Conservation (phyloP, 2,888 invertebrate species). For the Empis livida region DNA sequence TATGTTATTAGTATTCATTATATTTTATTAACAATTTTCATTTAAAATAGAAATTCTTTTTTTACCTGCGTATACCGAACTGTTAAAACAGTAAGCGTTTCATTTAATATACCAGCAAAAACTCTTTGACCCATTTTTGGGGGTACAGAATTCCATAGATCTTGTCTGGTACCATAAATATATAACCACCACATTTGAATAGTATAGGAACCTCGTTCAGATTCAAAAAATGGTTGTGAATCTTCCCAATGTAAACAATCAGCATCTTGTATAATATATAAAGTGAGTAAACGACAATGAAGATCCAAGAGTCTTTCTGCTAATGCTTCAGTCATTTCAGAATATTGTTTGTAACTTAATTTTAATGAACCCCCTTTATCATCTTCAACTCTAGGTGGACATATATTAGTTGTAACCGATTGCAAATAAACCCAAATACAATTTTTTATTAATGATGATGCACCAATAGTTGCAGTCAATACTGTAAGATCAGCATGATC, state of each 20-base stretch:
- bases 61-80: slow-evolving; percentile 66
- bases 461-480: slow-evolving; percentile 67
- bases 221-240: slow-evolving; percentile 50
- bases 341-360: slow-evolving; percentile 58
- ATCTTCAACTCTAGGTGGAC: slow-evolving; percentile 31
- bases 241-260: slow-evolving; percentile 66
- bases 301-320: slow-evolving; percentile 70
- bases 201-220: slow-evolving; percentile 64
- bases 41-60: neutral
- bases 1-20: too few species aligned
- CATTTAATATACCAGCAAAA: slow-evolving; percentile 74
- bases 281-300: slow-evolving; percentile 60
- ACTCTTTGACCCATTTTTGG: slow-evolving; percentile 78
- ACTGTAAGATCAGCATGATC: slow-evolving; percentile 76
- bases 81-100: slow-evolving; percentile 66
- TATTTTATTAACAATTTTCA: too few species aligned
- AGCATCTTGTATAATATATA: slow-evolving; percentile 72
- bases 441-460: slow-evolving; percentile 64
- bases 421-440: slow-evolving; percentile 66
- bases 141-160: slow-evolving; percentile 79
- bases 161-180: slow-evolving; percentile 62
- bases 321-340: slow-evolving; percentile 72
- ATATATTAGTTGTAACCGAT: slow-evolving; percentile 29
- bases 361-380: slow-evolving; percentile 31
- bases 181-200: slow-evolving; percentile 85